phyloP scores from a whole-genome alignment of 2,113 vertebrate species.

The Ictalurus furcatus region DNA sequence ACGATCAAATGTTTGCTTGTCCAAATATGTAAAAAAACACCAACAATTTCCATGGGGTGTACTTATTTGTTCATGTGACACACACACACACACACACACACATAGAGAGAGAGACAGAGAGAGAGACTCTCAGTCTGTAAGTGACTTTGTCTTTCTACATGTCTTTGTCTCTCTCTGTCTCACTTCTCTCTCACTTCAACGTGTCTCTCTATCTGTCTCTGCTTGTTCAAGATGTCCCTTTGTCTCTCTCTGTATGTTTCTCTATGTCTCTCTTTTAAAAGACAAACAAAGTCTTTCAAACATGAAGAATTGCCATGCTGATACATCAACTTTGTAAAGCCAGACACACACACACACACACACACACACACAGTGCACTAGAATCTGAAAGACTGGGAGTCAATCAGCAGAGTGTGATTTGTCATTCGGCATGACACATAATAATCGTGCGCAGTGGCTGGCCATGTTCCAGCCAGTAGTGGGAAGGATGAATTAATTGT shows the following conservation, averaged over 20 bases:
- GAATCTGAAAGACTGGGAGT: neutral
- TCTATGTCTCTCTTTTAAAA: neutral
- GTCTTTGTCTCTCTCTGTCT: conserved; percentile 48
- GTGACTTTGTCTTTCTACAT: too few relatives aligned
- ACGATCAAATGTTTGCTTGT: too few relatives aligned
- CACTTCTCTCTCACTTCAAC: conserved; percentile 35
- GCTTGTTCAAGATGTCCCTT: neutral
- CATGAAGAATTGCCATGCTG: neutral
- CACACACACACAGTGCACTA: neutral
- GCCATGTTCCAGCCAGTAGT: neutral
- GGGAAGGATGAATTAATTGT: conserved; percentile 31
- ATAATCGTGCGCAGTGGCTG: neutral
- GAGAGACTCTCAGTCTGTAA: too few relatives aligned
- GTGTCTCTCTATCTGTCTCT: neutral
- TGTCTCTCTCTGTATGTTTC: neutral
- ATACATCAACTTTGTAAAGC: conserved; percentile 6
- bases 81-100: too few relatives aligned
- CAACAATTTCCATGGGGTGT: too few relatives aligned
- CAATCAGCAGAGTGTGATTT: conserved; percentile 6
- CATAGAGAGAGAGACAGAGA: too few relatives aligned
- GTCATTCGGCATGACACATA: conserved; percentile 10
- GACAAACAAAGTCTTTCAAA: neutral
- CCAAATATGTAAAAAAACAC: too few relatives aligned
- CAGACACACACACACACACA: neutral
- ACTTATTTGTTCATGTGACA: too few relatives aligned